These are phyloP conservation scores for Labrus mixtus DNA, from an alignment of 2,113 vertebrate genomes.

Conservation along the genomic window DNA sequence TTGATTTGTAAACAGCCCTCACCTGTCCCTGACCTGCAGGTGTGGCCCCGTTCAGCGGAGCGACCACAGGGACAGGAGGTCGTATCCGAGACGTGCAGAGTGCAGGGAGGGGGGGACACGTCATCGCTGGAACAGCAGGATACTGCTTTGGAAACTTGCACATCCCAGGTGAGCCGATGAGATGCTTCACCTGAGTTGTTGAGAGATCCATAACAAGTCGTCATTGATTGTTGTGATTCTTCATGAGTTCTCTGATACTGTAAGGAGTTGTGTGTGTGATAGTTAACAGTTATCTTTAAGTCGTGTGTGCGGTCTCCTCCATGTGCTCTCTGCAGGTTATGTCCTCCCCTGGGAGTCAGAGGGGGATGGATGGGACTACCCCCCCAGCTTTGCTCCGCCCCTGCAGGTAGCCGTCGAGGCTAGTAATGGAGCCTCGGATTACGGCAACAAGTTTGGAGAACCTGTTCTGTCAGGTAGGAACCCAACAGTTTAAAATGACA, in stretches of 20 bases:
- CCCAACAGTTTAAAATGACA: too few relatives aligned
- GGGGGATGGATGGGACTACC: constrained; percentile 86
- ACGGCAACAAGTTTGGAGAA: constrained; percentile 96
- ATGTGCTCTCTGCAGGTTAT: constrained; percentile 80
- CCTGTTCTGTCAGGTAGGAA: constrained; percentile 89
- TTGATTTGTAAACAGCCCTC: background rate
- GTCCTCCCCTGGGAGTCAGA: constrained; percentile 91
- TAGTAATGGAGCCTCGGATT: constrained; percentile 94
- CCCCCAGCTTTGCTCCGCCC: constrained; percentile 88
- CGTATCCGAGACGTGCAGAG: constrained; percentile 93
- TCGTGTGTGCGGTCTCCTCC: too few relatives aligned
- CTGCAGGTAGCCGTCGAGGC: constrained; percentile 92
- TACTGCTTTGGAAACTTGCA: constrained; percentile 94
- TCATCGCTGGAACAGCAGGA: constrained; percentile 92
- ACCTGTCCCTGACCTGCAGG: constrained; percentile 69
- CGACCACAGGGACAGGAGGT: constrained; percentile 92
- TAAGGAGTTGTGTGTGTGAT: too few relatives aligned
- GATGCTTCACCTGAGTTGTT: too few relatives aligned
- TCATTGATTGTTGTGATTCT: too few relatives aligned
- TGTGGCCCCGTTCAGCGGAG: constrained; percentile 92
- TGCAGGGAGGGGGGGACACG: constrained; percentile 90
- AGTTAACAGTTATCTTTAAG: too few relatives aligned
- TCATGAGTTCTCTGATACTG: too few relatives aligned
- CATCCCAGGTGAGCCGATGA: constrained; percentile 85
- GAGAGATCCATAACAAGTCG: too few relatives aligned